These are phyloP conservation scores for Okapia johnstoni DNA, from an alignment of 2,113 vertebrate genomes.

Conservation along the genomic window DNA sequence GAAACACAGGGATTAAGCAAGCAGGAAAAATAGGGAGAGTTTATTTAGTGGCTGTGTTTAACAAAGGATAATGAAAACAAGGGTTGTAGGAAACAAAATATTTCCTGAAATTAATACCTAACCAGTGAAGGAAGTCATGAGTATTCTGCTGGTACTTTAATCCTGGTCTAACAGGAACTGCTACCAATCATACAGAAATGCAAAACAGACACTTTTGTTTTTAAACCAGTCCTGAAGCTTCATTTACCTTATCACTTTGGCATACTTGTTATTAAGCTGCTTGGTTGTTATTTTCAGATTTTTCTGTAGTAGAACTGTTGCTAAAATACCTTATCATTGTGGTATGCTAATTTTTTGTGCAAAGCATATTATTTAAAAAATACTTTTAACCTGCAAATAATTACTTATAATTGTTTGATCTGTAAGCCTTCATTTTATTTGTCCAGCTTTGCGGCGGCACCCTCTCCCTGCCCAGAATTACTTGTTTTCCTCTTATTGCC, in stretches of 20 bases:
- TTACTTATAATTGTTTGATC: slow-evolving; percentile 40
- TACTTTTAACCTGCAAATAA: neutral
- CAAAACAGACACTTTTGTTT: neutral
- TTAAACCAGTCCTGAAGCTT: neutral
- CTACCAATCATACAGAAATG: neutral
- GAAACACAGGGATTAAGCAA: slow-evolving; percentile 79
- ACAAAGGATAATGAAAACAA: slow-evolving; percentile 73
- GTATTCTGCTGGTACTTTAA: slow-evolving; percentile 29
- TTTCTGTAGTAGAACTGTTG: neutral
- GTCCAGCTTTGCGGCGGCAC: neutral
- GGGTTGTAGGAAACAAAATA: slow-evolving; percentile 67
- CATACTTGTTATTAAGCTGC: slow-evolving; percentile 4
- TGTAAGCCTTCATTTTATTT: slow-evolving; percentile 8
- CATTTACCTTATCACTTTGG: slow-evolving; percentile 37
- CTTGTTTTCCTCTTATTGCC: slow-evolving; percentile 4
- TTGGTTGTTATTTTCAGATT: neutral
- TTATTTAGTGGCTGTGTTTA: slow-evolving; percentile 76
- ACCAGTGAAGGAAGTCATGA: slow-evolving; percentile 25
- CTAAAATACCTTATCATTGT: neutral
- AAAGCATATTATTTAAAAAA: slow-evolving; percentile 1
- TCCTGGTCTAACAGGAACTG: slow-evolving; percentile 31
- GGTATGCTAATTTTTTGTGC: neutral
- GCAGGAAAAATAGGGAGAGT: slow-evolving; percentile 71
- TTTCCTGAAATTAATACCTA: slow-evolving; percentile 67
- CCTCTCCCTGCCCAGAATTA: neutral